phyloP scores from a whole-genome alignment of 2,888 invertebrate species.

The Luperina nickerlii region DNA sequence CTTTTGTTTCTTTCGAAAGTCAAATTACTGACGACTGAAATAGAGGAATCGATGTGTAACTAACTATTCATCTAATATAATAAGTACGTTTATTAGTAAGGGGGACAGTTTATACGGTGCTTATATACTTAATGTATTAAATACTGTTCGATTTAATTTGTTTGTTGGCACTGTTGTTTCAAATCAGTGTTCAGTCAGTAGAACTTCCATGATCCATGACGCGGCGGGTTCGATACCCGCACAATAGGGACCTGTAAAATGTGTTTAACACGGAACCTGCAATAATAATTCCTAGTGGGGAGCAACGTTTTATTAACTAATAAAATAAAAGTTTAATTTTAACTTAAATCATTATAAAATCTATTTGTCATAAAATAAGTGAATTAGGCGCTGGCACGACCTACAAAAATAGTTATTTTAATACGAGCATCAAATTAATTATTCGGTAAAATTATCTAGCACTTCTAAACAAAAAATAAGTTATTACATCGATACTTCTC shows the following conservation, averaged over 20 bases:
- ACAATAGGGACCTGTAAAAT: not conserved
- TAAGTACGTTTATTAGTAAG: too few relatives aligned
- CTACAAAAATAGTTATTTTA: not conserved
- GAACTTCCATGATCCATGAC: not conserved
- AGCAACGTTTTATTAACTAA: not conserved
- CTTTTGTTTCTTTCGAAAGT: too few relatives aligned
- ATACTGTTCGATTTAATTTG: not conserved
- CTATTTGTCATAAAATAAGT: not conserved
- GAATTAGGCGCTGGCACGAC: not conserved
- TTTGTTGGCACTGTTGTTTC: not conserved
- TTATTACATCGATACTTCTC: not conserved
- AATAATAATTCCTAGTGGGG: not conserved
- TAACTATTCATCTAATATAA: too few relatives aligned
- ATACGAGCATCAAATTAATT: conserved; percentile 14
- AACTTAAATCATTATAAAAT: conserved; percentile 1
- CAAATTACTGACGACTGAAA: too few relatives aligned
- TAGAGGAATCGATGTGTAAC: too few relatives aligned
- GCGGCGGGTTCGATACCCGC: not conserved
- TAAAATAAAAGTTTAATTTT: not conserved
- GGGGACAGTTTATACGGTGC: not conserved
- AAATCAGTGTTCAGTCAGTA: not conserved
- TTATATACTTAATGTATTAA: not conserved
- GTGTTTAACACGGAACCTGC: not conserved
- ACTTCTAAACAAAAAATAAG: not conserved
- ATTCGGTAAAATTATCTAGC: not conserved